Conservation (phyloP, 2,113 vertebrate species). For the Equus przewalskii region DNA sequence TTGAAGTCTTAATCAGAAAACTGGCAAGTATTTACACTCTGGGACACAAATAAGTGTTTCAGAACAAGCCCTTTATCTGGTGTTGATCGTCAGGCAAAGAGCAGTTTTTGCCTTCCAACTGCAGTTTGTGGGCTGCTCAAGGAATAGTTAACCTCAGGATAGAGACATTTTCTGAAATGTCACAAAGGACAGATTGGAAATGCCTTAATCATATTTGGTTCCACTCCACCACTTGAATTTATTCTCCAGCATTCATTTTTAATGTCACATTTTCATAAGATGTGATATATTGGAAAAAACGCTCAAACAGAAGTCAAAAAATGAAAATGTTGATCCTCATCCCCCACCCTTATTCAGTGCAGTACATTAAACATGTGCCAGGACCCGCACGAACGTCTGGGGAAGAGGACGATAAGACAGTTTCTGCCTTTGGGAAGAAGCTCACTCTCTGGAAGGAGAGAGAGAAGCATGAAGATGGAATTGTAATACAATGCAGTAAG, state of each 20-base stretch:
- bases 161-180: conserved; percentile 76
- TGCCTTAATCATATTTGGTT: conserved; percentile 69
- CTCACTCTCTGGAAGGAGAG: neutral
- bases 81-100: neutral
- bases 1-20: neutral
- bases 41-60: neutral
- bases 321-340: neutral
- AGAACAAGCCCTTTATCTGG: neutral
- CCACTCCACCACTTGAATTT: conserved; percentile 60
- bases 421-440: neutral
- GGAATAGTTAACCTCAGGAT: conserved; percentile 24
- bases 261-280: conserved; percentile 78
- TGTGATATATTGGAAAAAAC: neutral
- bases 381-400: neutral
- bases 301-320: neutral
- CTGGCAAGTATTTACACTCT: neutral
- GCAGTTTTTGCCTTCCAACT: neutral
- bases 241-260: conserved; percentile 59
- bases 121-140: neutral
- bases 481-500: rapidly evolving
- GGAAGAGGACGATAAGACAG: neutral
- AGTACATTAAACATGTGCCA: neutral
- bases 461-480: neutral
- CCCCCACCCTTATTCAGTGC: neutral
- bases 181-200: conserved; percentile 63